Evolutionary conservation across 2,888 invertebrate species (phyloP).

Genomic region (Julus scandinavius): DNA sequence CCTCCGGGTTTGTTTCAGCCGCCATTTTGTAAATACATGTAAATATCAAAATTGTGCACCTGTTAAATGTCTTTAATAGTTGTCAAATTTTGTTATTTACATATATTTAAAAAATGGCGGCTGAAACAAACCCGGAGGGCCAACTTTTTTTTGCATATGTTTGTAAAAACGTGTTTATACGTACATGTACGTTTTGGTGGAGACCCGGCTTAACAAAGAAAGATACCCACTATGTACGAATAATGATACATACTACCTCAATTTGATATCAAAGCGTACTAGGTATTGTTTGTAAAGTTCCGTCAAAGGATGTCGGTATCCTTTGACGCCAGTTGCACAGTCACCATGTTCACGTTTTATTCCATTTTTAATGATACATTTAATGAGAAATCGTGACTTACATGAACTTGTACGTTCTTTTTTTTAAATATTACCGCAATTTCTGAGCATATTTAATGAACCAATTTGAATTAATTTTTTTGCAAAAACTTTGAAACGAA

Average conservation of each 20-base stretch:
- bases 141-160: too few relatives aligned
- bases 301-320: not conserved
- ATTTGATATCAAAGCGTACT: not conserved
- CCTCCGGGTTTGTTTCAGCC: too few relatives aligned
- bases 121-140: too few relatives aligned
- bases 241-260: not conserved
- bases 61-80: too few relatives aligned
- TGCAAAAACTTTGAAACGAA: not conserved
- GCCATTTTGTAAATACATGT: too few relatives aligned
- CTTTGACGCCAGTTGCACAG: constrained; percentile 8
- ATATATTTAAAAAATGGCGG: too few relatives aligned
- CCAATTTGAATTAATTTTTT: not conserved
- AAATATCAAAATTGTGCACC: too few relatives aligned
- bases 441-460: not conserved
- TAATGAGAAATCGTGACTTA: constrained; percentile 29
- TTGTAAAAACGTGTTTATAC: too few relatives aligned
- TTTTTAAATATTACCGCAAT: not conserved
- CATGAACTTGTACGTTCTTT: not conserved
- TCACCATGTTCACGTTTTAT: not conserved
- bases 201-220: too few relatives aligned
- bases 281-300: not conserved
- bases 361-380: not conserved
- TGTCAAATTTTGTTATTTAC: too few relatives aligned
- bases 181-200: too few relatives aligned
- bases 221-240: not conserved